Evolutionary conservation across 2,888 invertebrate species (phyloP), one percentile per base, ranked within the genome.

Genomic region (Volucella inflata): DNA sequence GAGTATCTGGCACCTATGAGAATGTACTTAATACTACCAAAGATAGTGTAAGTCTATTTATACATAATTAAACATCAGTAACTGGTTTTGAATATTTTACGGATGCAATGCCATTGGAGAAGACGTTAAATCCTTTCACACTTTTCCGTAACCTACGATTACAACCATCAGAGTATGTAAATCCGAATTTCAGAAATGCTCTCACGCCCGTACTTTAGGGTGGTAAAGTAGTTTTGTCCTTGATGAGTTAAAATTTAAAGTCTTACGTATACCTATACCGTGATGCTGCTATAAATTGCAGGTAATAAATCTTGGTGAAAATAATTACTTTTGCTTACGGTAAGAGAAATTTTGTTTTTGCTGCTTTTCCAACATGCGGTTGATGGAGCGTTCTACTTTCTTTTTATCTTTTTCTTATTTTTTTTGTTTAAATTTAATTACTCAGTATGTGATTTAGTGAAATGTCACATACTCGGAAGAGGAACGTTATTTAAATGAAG

Each of bases 241-340:
- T 70, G 46, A 72, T 79, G 55, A 46, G 14, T 44, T 71, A 59
- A 67, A 48, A 80, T 80, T 67, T 65, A 64, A 53, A 65, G 74
- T 38, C 48, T 67, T 38, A 4, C 30, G 6, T 30, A 30, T 30
- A 51, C 65, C 67, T 30, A 30, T 30, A 51, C 65, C 67, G 40
- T 50, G 44, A 59, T 70, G 36, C 57, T 48, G 71, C 64, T 46
- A 65, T 57, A 80, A 80, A 80, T 76, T 80, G 67, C 71, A 71
- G 80, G 71, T 44, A 76, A 85, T 85, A 85, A 81, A 85, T 85
- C 53, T 59, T 72, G 55, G 59, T 16, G 67, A 81, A 81, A 81
- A 67, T 85, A 81, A 85, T 85, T 81, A 81, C 80, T 81, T 76
- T 77, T 57, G 64, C 57, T 53, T 65, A 44, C 59, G 17, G 64